Evolutionary conservation across 2,113 vertebrate species (phyloP).

Genomic region (Orientallactaga bullata): DNA sequence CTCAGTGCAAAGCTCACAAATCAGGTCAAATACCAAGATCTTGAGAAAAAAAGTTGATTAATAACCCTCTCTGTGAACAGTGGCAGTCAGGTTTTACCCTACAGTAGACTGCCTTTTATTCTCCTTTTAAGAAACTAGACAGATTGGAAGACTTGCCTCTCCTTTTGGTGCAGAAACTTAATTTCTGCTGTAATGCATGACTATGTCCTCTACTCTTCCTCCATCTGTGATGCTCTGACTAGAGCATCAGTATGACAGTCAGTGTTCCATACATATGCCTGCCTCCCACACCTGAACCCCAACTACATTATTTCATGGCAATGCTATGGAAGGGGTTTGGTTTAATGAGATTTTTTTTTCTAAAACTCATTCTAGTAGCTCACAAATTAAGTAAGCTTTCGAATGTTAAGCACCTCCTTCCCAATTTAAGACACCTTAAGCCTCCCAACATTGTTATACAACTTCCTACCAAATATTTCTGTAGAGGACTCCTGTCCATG

Average conservation of each 20-base stretch:
- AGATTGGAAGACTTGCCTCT: background rate
- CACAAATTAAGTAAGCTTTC: constrained; percentile 14
- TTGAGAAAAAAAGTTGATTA: background rate
- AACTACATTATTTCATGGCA: background rate
- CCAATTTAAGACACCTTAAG: background rate
- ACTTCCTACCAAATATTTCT: background rate
- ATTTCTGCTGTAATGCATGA: background rate
- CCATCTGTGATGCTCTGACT: background rate
- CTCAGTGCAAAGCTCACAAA: background rate
- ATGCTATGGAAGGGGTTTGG: background rate
- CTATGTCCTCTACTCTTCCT: background rate
- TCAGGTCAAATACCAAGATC: background rate
- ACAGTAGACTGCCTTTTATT: background rate
- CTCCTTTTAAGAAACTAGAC: background rate
- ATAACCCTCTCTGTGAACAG: background rate
- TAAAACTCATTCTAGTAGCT: background rate
- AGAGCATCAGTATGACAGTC: background rate
- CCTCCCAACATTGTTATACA: background rate
- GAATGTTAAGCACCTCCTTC: background rate
- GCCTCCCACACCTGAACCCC: background rate
- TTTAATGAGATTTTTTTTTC: background rate
- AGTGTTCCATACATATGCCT: background rate
- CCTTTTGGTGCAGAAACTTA: background rate
- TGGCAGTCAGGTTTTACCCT: background rate
- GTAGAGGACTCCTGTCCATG: background rate